A percentile compares a stretch with the other conserved stretches of the same genome.
phyloP scores from a whole-genome alignment of 37 sponge, comb jelly and placozoan species.

The Theonella swinhoei region DNA sequence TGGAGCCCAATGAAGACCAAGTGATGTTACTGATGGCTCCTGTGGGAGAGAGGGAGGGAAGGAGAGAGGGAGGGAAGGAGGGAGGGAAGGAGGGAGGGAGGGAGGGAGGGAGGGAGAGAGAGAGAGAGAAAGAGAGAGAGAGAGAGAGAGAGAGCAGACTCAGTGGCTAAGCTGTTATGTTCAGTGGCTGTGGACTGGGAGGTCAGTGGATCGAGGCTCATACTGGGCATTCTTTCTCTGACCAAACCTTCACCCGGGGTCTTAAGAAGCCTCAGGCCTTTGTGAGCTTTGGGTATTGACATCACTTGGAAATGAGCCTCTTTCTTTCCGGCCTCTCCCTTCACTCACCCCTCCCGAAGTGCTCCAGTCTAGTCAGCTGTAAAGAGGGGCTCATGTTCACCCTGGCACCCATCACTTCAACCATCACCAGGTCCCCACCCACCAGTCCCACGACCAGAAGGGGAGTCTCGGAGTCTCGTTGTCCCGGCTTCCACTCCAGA shows the following conservation, averaged over 20 bases:
- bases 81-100: conserved; percentile 2
- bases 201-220: too few relatives aligned
- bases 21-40: conserved; percentile 26
- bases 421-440: conserved; percentile 28
- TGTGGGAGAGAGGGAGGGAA: background rate
- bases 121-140: background rate
- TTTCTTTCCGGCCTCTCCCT: too few relatives aligned
- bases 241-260: too few relatives aligned
- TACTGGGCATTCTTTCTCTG: too few relatives aligned
- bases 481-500: conserved; percentile 48
- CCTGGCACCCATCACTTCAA: conserved; percentile 27
- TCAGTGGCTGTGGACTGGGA: too few relatives aligned
- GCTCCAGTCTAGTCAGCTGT: conserved; percentile 18
- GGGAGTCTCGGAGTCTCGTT: conserved; percentile 46
- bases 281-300: too few relatives aligned
- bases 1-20: conserved; percentile 29
- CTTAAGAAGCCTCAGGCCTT: too few relatives aligned
- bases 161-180: too few relatives aligned
- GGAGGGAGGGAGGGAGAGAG: too few relatives aligned
- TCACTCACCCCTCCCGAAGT: conserved; percentile 8
- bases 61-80: background rate
- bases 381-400: conserved; percentile 17
- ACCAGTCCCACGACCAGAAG: conserved; percentile 42
- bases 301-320: too few relatives aligned
- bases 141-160: background rate